Evolutionary conservation across 2,888 invertebrate genomes (phyloP), one percentile per base, ranked within the genome.

Genomic region (Leptopilina drosophilae): DNA sequence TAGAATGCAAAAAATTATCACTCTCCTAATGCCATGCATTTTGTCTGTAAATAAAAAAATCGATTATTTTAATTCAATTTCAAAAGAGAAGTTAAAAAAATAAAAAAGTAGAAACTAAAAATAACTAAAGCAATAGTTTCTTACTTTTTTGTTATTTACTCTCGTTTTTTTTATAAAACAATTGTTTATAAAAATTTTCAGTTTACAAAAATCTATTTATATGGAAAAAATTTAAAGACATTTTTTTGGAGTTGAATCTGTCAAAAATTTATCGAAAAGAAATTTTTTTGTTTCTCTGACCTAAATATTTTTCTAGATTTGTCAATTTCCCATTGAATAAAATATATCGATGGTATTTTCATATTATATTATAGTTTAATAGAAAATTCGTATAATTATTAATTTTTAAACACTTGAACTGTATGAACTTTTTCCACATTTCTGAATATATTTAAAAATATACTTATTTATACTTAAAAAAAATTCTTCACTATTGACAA

Each of bases 21-120:
- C 96, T 89, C 96, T 93, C 90, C 95, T 95, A 83, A 95, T 95
- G 87, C 97, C 97, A 92, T 95, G 95, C 96, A 97, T 96, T 92
- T 95, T 95, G 90, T 93, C 93, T 84, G 64, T 40, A 40, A 73
- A 46, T 49, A 69, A 53, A 62, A 20, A 20, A 62, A 15, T 20
- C 11, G 11, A 12, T 20, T 20, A 46, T 67, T 14, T 26, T 6
- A 20, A 12, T 14, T n/a, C 6, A 8, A 53, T n/a, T 33, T 73
- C 9, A n/a, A 20, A 64, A 26, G 40, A 66, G 7, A 15, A 66
- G 42, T 42, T 42, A 9, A 15, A 66, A n/a, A 46, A n/a, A 42
- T 42, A 20, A 15, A 6, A 11, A 49, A 20, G 12, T 53, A 49
- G 6, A 1, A 20, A 67, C 12, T n/a, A 66, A 7, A 40, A 66